Conservation (phyloP, 1,140 invertebrate genomes). For the Atta cephalotes region DNA sequence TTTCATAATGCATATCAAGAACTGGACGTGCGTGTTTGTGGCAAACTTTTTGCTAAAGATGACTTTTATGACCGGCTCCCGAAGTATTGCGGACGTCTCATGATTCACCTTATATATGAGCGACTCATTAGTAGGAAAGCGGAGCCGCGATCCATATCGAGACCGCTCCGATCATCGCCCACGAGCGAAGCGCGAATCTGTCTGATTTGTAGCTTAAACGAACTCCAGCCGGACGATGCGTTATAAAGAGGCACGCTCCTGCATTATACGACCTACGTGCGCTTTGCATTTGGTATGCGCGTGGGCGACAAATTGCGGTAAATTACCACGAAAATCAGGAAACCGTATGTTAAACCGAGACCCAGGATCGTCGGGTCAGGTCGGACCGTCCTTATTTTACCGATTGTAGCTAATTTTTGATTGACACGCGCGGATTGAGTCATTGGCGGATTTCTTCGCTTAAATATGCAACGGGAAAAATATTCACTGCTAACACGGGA, state of each 20-base stretch:
- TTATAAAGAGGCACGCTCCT: constrained; percentile 56
- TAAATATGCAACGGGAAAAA: not conserved
- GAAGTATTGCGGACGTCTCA: constrained; percentile 27
- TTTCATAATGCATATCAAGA: not conserved
- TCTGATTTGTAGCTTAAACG: constrained; percentile 75
- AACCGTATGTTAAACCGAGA: constrained; percentile 67
- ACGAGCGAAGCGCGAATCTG: constrained; percentile 62
- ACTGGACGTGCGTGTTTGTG: not conserved
- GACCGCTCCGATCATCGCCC: constrained; percentile 60
- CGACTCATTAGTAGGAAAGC: constrained; percentile 55
- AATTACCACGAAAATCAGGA: constrained; percentile 76
- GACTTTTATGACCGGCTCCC: constrained; percentile 39
- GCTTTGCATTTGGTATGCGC: constrained; percentile 64
- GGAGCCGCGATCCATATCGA: constrained; percentile 47
- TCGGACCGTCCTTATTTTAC: not conserved
- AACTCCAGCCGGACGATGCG: constrained; percentile 63
- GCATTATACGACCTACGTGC: constrained; percentile 72
- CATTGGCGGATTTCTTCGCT: not conserved
- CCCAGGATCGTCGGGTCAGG: too few relatives aligned
- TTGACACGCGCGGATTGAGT: constrained; percentile 50
- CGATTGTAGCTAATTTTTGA: constrained; percentile 23
- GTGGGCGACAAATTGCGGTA: constrained; percentile 75
- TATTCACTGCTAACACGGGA: not conserved
- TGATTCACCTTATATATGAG: constrained; percentile 47
- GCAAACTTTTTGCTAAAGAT: not conserved